These are phyloP conservation scores for Panagrolaimus sp. DNA, from an alignment of 1,140 invertebrate genomes.

Conservation along the genomic window DNA sequence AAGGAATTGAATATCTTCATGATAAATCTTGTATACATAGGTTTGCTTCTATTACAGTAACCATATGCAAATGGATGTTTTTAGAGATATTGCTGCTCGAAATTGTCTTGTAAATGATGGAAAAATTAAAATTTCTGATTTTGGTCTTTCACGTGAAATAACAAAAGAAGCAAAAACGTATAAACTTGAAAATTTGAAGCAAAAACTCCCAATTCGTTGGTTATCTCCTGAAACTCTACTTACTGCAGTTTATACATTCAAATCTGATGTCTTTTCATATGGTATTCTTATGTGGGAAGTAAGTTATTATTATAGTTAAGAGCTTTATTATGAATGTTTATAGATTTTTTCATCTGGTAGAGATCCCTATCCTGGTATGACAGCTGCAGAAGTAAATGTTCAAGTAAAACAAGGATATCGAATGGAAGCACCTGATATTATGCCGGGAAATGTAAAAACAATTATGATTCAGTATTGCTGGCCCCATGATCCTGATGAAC, in stretches of 20 bases:
- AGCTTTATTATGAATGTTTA: background rate
- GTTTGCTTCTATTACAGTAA: conserved; percentile 36
- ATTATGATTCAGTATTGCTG: conserved; percentile 32
- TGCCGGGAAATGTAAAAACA: conserved; percentile 26
- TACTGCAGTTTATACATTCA: conserved; percentile 25
- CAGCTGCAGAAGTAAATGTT: conserved; percentile 40
- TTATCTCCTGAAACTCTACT: conserved; percentile 35
- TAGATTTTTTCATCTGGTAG: conserved; percentile 21
- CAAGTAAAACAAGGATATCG: conserved; percentile 34
- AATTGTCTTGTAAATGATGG: conserved; percentile 84
- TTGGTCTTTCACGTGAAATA: conserved; percentile 87
- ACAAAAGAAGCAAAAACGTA: conserved; percentile 28
- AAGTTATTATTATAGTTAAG: background rate
- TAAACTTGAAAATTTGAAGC: conserved; percentile 41
- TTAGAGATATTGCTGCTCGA: conserved; percentile 63
- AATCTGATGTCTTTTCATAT: conserved; percentile 39
- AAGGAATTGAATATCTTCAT: conserved; percentile 90
- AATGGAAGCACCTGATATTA: conserved; percentile 33
- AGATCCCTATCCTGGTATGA: conserved; percentile 36
- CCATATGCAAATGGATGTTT: too few relatives aligned
- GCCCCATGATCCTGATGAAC: conserved; percentile 30
- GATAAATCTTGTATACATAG: conserved; percentile 89
- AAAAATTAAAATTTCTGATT: conserved; percentile 90
- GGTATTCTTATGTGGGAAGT: conserved; percentile 41
- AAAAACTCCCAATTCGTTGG: conserved; percentile 40